phyloP scores from a whole-genome alignment of 2,888 invertebrate species.

The Glaucopsyche alexis region DNA sequence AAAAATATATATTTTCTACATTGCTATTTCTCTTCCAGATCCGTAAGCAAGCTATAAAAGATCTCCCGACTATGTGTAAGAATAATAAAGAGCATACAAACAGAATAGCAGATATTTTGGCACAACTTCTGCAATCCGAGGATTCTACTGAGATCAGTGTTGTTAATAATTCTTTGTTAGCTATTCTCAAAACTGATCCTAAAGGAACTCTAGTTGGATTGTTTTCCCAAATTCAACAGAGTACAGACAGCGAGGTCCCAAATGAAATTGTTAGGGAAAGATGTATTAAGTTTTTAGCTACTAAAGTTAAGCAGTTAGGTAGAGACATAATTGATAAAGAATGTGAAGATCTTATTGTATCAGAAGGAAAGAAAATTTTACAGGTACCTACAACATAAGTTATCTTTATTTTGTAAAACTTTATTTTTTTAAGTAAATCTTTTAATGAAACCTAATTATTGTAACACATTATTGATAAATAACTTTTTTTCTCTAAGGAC shows the following conservation, averaged over 20 bases:
- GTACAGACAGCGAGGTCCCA: slow-evolving; percentile 72
- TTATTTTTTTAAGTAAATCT: too few relatives aligned
- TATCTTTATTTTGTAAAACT: not conserved
- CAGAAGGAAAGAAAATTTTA: slow-evolving; percentile 91
- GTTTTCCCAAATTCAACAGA: slow-evolving; percentile 79
- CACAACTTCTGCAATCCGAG: slow-evolving; percentile 93
- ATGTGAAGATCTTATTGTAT: slow-evolving; percentile 90
- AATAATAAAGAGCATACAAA: slow-evolving; percentile 90
- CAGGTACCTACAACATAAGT: slow-evolving; percentile 77
- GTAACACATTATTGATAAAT: not conserved
- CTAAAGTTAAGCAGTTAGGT: slow-evolving; percentile 89
- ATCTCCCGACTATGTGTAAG: slow-evolving; percentile 92
- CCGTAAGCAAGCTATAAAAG: slow-evolving; percentile 95
- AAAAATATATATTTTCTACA: not conserved
- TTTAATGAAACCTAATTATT: not conserved
- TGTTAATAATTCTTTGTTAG: slow-evolving; percentile 90
- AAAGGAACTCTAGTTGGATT: slow-evolving; percentile 80
- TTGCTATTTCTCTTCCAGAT: slow-evolving; percentile 81
- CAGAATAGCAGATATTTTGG: slow-evolving; percentile 94
- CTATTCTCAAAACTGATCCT: slow-evolving; percentile 87
- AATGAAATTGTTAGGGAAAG: slow-evolving; percentile 89
- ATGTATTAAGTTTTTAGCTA: slow-evolving; percentile 92
- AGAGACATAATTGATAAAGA: slow-evolving; percentile 89
- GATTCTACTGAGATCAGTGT: slow-evolving; percentile 91
- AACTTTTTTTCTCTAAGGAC: slow-evolving; percentile 77